A percentile compares a stretch with the other conserved stretches of the same genome.
These are phyloP conservation scores for Chloebia gouldiae DNA, from an alignment of 2,113 vertebrate genomes.

Conservation along the genomic window DNA sequence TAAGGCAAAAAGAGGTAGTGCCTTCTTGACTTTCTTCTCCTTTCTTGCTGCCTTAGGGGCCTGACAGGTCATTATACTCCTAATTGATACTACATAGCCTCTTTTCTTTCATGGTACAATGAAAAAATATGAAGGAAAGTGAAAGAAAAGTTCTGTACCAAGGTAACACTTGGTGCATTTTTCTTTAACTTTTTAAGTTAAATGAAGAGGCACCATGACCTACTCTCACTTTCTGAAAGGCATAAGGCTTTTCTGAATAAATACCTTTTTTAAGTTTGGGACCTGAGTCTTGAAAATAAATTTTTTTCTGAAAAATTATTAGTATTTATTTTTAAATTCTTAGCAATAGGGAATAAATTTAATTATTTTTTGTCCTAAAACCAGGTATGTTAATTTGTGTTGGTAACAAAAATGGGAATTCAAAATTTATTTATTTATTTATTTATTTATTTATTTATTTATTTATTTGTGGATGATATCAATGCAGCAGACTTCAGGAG, in stretches of 20 bases:
- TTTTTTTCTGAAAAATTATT: background rate
- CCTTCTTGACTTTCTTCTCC: background rate
- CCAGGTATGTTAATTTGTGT: fast-evolving
- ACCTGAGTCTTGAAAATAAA: background rate
- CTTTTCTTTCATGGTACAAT: background rate
- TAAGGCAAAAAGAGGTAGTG: background rate
- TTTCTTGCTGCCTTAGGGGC: background rate
- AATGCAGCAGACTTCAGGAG: background rate
- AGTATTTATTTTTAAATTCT: background rate
- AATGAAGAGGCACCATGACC: background rate
- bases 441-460: background rate
- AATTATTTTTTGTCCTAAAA: background rate
- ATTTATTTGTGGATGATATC: background rate
- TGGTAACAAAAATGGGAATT: background rate
- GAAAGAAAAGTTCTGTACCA: background rate
- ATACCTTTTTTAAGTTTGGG: background rate
- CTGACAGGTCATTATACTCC: background rate
- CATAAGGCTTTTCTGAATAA: background rate
- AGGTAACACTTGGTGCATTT: fast-evolving
- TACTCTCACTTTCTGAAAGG: background rate
- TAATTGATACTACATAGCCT: background rate
- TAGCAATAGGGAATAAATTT: background rate
- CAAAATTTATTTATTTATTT: background rate
- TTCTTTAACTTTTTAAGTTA: background rate
- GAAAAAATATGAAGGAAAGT: background rate